Evolutionary conservation across 1,140 invertebrate species (phyloP).

Genomic region (Conopomorpha cramerella): DNA sequence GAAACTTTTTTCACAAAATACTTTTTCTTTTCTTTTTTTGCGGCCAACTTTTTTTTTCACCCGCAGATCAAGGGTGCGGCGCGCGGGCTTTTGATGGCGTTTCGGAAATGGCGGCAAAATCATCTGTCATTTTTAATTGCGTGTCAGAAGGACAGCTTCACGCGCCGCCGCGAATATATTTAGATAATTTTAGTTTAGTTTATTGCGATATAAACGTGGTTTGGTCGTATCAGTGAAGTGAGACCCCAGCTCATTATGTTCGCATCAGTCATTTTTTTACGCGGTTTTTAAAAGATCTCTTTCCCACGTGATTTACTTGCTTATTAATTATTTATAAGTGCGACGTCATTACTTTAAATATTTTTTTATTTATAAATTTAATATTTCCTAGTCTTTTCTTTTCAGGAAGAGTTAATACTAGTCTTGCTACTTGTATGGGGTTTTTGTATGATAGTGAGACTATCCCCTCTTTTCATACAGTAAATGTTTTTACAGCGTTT

Average conservation of each 20-base stretch:
- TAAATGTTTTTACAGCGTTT: no score
- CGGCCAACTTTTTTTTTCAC: no score
- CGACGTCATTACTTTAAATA: no score
- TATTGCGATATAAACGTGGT: slow-evolving; percentile 4
- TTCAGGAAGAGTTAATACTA: no score
- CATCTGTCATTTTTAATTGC: slow-evolving; percentile 5
- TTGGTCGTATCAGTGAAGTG: background rate
- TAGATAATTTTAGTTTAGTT: slow-evolving; percentile 4
- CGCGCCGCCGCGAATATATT: slow-evolving; percentile 2
- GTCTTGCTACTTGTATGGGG: no score
- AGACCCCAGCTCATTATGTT: background rate
- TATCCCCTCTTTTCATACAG: no score
- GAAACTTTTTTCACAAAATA: background rate
- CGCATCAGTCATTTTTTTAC: background rate
- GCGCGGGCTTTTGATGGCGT: background rate
- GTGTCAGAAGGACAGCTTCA: slow-evolving; percentile 1
- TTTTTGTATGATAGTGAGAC: no score
- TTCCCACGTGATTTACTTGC: no score
- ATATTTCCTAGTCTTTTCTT: no score
- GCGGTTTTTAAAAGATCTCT: no score
- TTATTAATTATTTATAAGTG: no score
- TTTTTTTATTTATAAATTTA: no score
- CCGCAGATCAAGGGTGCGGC: background rate
- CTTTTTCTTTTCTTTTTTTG: background rate
- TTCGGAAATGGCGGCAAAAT: background rate